phyloP scores from a whole-genome alignment of 2,797 vertebrate species.

The Typhlichthys eigenmanni region DNA sequence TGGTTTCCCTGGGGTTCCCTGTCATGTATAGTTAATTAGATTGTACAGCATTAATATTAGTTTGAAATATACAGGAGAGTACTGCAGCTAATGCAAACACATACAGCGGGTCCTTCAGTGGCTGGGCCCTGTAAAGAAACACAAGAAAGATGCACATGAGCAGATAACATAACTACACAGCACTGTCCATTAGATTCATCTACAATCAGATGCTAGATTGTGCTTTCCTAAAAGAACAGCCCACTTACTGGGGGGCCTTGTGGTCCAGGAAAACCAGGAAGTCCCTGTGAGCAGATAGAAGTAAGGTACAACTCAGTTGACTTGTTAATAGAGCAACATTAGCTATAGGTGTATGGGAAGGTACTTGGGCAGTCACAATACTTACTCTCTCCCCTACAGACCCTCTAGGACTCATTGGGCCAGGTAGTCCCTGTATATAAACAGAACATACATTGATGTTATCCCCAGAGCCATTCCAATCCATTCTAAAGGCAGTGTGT shows the following conservation, averaged over 20 bases:
- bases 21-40: conserved; percentile 8
- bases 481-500: conserved; percentile 4
- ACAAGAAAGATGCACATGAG: conserved; percentile 8
- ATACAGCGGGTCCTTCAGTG: conserved; percentile 75
- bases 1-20: conserved; percentile 79
- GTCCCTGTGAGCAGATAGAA: conserved; percentile 63
- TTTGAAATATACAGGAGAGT: not conserved
- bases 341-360: too few relatives aligned
- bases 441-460: conserved; percentile 20
- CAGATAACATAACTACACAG: not conserved
- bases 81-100: conserved; percentile 32
- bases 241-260: conserved; percentile 76
- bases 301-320: conserved; percentile 1
- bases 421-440: conserved; percentile 68
- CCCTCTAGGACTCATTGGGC: conserved; percentile 78
- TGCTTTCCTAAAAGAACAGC: not conserved
- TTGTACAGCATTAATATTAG: not conserved
- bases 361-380: conserved; percentile 5
- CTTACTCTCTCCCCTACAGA: conserved; percentile 81
- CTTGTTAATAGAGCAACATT: too few relatives aligned
- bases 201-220: not conserved
- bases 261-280: conserved; percentile 80
- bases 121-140: conserved; percentile 68
- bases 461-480: conserved; percentile 22
- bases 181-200: not conserved